Evolutionary conservation across 2,888 invertebrate species (phyloP), one percentile per base, ranked within the genome.

Genomic region (Conistra vaccinii): DNA sequence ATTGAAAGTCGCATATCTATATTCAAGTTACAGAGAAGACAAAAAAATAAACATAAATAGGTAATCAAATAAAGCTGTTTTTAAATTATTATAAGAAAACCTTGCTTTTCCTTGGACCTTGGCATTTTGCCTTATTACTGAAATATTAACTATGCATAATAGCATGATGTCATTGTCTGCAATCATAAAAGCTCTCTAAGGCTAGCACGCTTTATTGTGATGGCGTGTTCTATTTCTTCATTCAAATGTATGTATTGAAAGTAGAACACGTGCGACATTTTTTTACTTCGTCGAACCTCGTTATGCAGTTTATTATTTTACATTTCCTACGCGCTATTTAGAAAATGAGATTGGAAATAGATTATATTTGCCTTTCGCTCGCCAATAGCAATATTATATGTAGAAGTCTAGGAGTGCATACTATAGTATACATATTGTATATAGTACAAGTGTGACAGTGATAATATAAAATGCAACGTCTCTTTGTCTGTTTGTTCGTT

Each of bases 1-100:
- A 66, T 79, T 78, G 57, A 68, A 83, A 62, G 65, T 71, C 5
- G 55, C 65, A 63, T 73, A 77, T 55, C 86, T 86, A 80, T 32
- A 63, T 70, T 17, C 6, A 66, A 39, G 10, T 32, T n/a, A 66
- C 35, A 12, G 53, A 39, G 1, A 76, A 69, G 58, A 51, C 35
- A 29, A 63, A 48, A 68, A 58, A 32, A 69, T 29, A 7, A 65
- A 58, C 17, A 68, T 29, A 55, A 35, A 17, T 57, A 12, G 12
- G 1, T 53, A 29, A 57, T 45, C 35, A 42, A 10, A 39, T 39
- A 48, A 35, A 14, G 65, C 42, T 29, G 14, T 10, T 35, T 79
- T 62, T 48, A 17, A 58, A 17, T 72, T 48, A 66, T 39, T 23
- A 53, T 39, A 51, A 35, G 23, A 51, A 32, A 76, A 58, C 29